phyloP scores from a whole-genome alignment of 2,113 vertebrate genomes.

The Lepisosteus oculatus region DNA sequence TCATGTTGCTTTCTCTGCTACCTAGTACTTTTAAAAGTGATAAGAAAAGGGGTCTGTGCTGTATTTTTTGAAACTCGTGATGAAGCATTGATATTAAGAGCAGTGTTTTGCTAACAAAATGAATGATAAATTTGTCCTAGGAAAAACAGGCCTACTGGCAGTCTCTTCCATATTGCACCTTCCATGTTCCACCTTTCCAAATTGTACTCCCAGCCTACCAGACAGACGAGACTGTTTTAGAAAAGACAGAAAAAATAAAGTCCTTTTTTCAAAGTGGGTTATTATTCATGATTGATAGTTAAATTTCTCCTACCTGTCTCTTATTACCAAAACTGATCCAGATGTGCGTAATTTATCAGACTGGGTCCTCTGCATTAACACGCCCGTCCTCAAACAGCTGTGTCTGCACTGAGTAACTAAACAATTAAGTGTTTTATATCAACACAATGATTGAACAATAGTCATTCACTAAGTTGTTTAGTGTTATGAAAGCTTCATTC shows the following conservation, averaged over 20 bases:
- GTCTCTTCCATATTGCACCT: no score
- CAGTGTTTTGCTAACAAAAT: no score
- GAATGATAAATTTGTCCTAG: no score
- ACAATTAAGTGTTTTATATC: slow-evolving; percentile 63
- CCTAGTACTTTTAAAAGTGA: no score
- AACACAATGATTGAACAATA: slow-evolving; percentile 54
- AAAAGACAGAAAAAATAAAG: slow-evolving; percentile 23
- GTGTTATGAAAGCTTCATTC: slow-evolving; percentile 20
- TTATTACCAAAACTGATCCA: slow-evolving; percentile 78
- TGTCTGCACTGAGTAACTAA: slow-evolving; percentile 74
- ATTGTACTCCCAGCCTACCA: slow-evolving; percentile 18
- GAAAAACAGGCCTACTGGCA: no score
- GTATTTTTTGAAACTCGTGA: no score
- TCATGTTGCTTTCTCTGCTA: no score
- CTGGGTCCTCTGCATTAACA: slow-evolving; percentile 76
- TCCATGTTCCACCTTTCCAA: neutral
- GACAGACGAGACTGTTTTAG: slow-evolving; percentile 22
- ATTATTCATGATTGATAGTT: slow-evolving; percentile 54
- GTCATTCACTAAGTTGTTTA: slow-evolving; percentile 24
- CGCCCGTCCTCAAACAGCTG: slow-evolving; percentile 46
- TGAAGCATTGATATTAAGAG: no score
- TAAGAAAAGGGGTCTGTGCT: no score
- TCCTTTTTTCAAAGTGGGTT: slow-evolving; percentile 39
- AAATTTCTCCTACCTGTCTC: slow-evolving; percentile 60
- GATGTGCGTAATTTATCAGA: slow-evolving; percentile 78